Evolutionary conservation across 2,888 invertebrate genomes (phyloP), one percentile per base, ranked within the genome.

Genomic region (Hirudinaria manillensis): DNA sequence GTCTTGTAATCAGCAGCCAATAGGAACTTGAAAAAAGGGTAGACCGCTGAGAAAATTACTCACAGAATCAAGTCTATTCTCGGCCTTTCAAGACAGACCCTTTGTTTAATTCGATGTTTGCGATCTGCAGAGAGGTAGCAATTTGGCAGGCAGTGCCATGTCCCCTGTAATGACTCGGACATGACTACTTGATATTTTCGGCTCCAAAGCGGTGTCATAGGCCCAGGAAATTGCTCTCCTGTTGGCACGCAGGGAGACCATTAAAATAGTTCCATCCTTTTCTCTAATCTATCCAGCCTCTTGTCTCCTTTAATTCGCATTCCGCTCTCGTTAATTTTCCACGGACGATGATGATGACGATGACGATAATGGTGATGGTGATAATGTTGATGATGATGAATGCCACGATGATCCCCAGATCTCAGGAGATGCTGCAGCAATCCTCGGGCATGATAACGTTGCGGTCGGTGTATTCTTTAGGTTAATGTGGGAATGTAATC

Each of bases 321-420:
- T 45, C 45, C 45, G 45, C 16, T 45, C 45, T 45, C 45, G 45
- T 45, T 45, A 45, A 45, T 45, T 45, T 45, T 45, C 45, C 45
- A 45, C 45, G 1, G 61, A 61, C 10, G 56, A 56, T 16, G 56
- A 56, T 56, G 56, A 56, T 56, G 56, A 16, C 13, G 56, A 56
- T 7, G 56, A 56, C 13, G 56, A 56, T 56, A 16, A 16, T 56
- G 56, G 13, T 56, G 56, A 56, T 56, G 56, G 13, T 56, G 56
- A 56, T 16, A 16, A 56, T 67, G 34, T 10, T 24, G 68, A 68
- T 68, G 68, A 36, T 68, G 68, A 68, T 68, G 68, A 68, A 34
- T 29, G n/a, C 34, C 32, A 68, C 34, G 36, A 34, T 34, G 6
- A 68, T 1, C 32, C 32, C 32, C 32, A 34, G n/a, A 10, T 10